A percentile compares a stretch with the other conserved stretches of the same genome.
Conservation (phyloP, 2,888 invertebrate genomes). For the Drosophila anomalata region DNA sequence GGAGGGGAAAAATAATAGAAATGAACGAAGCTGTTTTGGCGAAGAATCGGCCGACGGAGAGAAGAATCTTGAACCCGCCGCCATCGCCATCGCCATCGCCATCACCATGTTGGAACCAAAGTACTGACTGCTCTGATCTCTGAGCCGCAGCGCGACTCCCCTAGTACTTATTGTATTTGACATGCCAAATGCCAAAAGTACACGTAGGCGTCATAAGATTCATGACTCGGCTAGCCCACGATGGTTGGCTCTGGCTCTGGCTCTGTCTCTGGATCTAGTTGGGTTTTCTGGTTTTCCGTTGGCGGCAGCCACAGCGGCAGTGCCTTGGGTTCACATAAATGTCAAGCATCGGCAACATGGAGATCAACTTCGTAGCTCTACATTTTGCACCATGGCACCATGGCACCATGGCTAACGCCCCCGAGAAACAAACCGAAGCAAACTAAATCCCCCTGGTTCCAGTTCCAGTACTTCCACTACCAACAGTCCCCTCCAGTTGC, state of each 20-base stretch:
- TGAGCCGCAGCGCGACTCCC: constrained; percentile 43
- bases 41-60: constrained; percentile 8
- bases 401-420: constrained; percentile 67
- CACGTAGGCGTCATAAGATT: constrained; percentile 82
- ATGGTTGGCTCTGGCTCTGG: constrained; percentile 9
- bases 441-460: constrained; percentile 13
- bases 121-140: constrained; percentile 2
- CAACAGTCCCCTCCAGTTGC: neutral
- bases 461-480: constrained; percentile 29
- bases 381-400: constrained; percentile 64
- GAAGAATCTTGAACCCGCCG: constrained; percentile 24
- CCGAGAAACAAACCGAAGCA: constrained; percentile 50
- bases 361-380: constrained; percentile 67
- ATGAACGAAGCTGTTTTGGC: neutral
- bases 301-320: neutral
- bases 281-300: constrained; percentile 15
- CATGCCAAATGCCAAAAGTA: constrained; percentile 81
- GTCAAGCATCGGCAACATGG: constrained; percentile 73
- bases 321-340: constrained; percentile 72
- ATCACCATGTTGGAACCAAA: constrained; percentile 19
- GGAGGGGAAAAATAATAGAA: neutral
- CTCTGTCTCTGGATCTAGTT: too few relatives aligned
- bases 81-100: constrained; percentile 20
- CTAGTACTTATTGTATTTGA: constrained; percentile 76
- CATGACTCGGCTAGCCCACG: constrained; percentile 65